Conservation (phyloP, 2,888 invertebrate genomes). For the Aphodius sticticus region DNA sequence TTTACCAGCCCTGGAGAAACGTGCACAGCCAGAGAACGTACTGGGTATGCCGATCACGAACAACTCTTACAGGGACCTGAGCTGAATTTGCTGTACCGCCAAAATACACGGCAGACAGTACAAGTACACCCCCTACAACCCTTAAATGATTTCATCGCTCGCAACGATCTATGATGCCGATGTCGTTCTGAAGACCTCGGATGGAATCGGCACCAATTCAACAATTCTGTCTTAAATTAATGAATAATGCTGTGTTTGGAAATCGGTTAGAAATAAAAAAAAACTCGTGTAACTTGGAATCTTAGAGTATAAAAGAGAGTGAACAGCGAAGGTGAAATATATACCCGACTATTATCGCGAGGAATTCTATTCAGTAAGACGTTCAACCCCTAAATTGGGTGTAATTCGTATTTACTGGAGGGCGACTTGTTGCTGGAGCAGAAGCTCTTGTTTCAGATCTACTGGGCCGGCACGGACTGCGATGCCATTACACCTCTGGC, state of each 20-base stretch:
- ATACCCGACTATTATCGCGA: background rate
- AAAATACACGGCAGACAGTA: too few relatives aligned
- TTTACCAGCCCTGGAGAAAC: background rate
- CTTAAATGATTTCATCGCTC: background rate
- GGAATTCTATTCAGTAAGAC: background rate
- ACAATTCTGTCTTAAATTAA: background rate
- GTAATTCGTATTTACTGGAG: background rate
- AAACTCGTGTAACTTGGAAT: too few relatives aligned
- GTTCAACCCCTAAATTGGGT: conserved; percentile 4
- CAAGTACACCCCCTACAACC: background rate
- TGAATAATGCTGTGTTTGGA: background rate
- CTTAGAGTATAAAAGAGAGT: background rate
- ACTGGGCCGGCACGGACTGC: background rate
- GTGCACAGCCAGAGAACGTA: background rate
- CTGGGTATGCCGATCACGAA: background rate
- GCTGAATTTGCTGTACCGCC: background rate
- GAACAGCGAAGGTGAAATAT: background rate
- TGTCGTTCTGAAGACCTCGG: too few relatives aligned
- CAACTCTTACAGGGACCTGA: background rate
- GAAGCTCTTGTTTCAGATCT: background rate
- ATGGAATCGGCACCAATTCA: too few relatives aligned
- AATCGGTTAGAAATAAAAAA: background rate
- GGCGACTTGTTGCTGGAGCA: background rate
- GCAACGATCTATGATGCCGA: background rate
- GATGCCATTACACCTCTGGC: background rate